Percentiles rank a stretch among this genome's conserved stretches.
phyloP scores from a whole-genome alignment of 2,113 vertebrate species.

The Cephalopholis sonnerati region DNA sequence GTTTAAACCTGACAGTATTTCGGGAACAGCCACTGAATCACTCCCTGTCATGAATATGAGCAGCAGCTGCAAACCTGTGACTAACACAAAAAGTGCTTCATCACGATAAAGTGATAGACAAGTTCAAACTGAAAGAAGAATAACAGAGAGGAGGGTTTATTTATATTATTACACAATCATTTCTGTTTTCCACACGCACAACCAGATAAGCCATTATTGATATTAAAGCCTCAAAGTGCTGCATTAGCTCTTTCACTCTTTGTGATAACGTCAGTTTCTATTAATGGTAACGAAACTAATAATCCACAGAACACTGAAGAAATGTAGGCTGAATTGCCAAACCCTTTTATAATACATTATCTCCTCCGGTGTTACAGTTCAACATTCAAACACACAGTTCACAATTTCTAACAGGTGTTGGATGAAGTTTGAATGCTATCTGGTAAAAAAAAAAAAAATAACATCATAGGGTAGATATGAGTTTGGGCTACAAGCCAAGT shows the following conservation, averaged over 20 bases:
- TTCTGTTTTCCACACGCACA: neutral
- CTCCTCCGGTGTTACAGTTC: slow-evolving; percentile 11
- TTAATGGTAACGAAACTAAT: neutral
- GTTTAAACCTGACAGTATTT: neutral
- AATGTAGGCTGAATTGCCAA: slow-evolving; percentile 17
- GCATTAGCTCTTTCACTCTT: slow-evolving; percentile 23
- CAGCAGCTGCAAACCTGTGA: neutral
- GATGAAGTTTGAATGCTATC: slow-evolving; percentile 55
- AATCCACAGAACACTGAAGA: slow-evolving; percentile 1
- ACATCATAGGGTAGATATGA: slow-evolving; percentile 39
- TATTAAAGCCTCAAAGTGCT: slow-evolving; percentile 23
- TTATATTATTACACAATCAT: neutral
- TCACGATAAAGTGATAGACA: neutral
- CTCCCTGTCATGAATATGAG: neutral
- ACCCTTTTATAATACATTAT: slow-evolving; percentile 46
- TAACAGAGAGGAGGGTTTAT: neutral
- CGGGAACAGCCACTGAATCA: neutral
- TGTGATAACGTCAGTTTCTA: slow-evolving; percentile 4
- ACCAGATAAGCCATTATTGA: slow-evolving; percentile 10
- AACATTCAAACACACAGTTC: slow-evolving; percentile 20
- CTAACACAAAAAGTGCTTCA: neutral
- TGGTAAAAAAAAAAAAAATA: slow-evolving; percentile 4
- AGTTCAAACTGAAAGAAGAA: neutral
- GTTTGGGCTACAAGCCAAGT: slow-evolving; percentile 52
- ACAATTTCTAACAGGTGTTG: slow-evolving; percentile 59